Base-by-base conservation (phyloP, 2,888 invertebrate genomes). In the Cynaeus angustus region DNA sequence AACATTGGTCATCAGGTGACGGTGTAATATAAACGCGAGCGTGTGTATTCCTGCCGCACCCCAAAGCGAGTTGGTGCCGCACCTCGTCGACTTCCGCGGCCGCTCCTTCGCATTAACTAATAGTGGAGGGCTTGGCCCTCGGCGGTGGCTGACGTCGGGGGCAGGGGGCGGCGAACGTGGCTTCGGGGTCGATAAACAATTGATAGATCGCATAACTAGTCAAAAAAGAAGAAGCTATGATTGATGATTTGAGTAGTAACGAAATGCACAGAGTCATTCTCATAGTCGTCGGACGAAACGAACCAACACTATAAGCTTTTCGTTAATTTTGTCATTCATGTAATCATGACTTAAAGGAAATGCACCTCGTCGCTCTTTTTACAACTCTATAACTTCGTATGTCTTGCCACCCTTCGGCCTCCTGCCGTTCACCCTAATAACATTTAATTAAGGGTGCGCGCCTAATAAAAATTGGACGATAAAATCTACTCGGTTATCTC, bases 31-130 rank as follows among this genome's bases (percentile, higher is more conserved):
- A 50, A 56, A 59, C 21, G 52, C 8, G 26, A 52, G 52, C 74
- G 74, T 70, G 68, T 66, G 71, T 74, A 70, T 71, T 72, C 68
- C 68, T 73, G 61, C 67, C 72, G 64, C 72, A 53, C 72, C 72
- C 66, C 48, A 10, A 66, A 16, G 28, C 13, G 12, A 10, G 30
- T 12, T 30, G 28, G 30, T 16, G 59, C 69, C 69, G 66, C 72
- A 70, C 69, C 69, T 58, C 33, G 37, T 43, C 62, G 50, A 64
- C 72, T 70, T 69, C 72, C 72, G 72, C 38, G 43, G 69, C 66
- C 72, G 69, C 72, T 58, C 69, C 69, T 72, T 58, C 53, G 38
- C 69, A 72, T 72, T 72, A 72, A 66, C 67, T 72, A 72, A 72
- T 70, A 50, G 72, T 5, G n/a, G 30, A 69, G 72, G 72, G 69